These are phyloP conservation scores for Pseudomyrmex concolor DNA, from an alignment of 1,140 invertebrate genomes.

Conservation along the genomic window DNA sequence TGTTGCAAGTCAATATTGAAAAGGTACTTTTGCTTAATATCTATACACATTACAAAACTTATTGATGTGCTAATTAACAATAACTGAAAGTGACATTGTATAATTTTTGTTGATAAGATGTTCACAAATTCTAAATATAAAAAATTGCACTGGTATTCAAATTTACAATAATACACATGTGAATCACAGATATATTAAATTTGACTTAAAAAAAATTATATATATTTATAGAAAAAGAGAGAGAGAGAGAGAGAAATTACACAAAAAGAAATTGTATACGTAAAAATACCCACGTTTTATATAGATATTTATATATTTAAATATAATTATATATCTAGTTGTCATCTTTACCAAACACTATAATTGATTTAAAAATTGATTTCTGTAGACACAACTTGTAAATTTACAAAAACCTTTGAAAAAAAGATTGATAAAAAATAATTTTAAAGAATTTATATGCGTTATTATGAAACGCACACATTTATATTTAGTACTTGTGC, in stretches of 20 bases:
- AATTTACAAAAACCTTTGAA: slow-evolving; percentile 8
- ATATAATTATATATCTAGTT: background rate
- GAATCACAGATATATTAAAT: slow-evolving; percentile 1
- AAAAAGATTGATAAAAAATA: background rate
- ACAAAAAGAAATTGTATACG: slow-evolving; percentile 7
- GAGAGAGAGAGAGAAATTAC: too few species aligned
- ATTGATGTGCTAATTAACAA: too few species aligned
- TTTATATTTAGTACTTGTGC: too few species aligned
- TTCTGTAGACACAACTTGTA: background rate
- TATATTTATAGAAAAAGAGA: background rate
- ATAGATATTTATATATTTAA: background rate
- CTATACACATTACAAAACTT: too few species aligned
- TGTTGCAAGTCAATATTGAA: too few species aligned
- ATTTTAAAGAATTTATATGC: too few species aligned
- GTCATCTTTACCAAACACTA: background rate
- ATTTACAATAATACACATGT: slow-evolving; percentile 20
- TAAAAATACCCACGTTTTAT: background rate
- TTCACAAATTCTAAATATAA: slow-evolving; percentile 23
- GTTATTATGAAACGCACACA: too few species aligned
- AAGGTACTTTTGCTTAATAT: too few species aligned
- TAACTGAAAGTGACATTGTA: too few species aligned
- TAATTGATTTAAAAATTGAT: slow-evolving; percentile 3
- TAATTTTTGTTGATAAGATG: slow-evolving; percentile 1
- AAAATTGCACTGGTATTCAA: background rate
- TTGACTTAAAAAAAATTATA: background rate